These are phyloP conservation scores for Aporophyla nigra DNA, from an alignment of 2,888 invertebrate species.

Conservation along the genomic window DNA sequence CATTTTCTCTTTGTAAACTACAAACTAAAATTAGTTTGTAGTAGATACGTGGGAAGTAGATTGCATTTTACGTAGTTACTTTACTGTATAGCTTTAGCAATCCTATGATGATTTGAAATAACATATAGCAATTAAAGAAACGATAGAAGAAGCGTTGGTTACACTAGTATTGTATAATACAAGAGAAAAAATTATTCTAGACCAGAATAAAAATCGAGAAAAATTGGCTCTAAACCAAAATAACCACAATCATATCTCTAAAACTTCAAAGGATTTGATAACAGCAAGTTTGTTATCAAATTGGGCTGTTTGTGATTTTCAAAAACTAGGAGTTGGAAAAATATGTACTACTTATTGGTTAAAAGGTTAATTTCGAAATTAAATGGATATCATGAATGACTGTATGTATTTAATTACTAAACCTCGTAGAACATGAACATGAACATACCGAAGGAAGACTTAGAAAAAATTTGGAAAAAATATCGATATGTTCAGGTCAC, in stretches of 20 bases:
- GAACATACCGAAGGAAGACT: not conserved
- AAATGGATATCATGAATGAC: not conserved
- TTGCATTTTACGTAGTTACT: constrained; percentile 40
- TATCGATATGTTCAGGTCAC: not conserved
- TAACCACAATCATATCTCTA: not conserved
- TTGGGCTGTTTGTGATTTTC: not conserved
- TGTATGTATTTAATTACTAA: not conserved
- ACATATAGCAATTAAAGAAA: not conserved
- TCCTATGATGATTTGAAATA: constrained; percentile 14
- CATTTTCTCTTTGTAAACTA: constrained; percentile 65
- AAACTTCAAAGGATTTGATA: not conserved
- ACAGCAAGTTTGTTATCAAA: not conserved
- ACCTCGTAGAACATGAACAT: not conserved
- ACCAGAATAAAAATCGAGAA: not conserved
- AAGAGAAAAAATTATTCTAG: not conserved
- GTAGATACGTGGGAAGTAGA: constrained; percentile 43
- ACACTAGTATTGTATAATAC: not conserved
- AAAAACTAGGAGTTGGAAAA: not conserved
- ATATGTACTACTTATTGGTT: not conserved
- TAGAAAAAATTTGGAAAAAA: not conserved
- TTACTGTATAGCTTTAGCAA: not conserved
- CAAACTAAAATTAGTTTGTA: constrained; percentile 56
- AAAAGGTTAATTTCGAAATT: too few species aligned
- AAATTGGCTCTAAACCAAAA: not conserved
- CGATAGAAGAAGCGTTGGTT: not conserved